A percentile compares a stretch with the other conserved stretches of the same genome.
Evolutionary conservation across 2,113 vertebrate species (phyloP).

Genomic region (Helogale parvula): DNA sequence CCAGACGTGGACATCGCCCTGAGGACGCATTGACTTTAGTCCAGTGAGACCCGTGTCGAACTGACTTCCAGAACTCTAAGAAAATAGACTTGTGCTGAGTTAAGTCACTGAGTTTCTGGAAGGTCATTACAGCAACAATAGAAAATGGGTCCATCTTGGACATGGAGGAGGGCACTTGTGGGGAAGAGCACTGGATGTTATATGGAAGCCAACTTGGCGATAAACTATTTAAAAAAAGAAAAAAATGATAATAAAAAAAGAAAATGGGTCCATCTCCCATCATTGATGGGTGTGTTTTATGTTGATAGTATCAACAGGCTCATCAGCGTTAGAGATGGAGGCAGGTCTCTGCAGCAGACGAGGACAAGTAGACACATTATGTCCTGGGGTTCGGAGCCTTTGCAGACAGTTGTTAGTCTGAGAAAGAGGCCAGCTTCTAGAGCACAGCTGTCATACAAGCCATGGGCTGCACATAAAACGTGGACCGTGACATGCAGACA

Average conservation of each 20-base stretch:
- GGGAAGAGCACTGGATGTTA: too few species aligned
- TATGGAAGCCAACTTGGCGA: too few species aligned
- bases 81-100: too few species aligned
- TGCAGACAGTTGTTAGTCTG: too few species aligned
- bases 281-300: background rate
- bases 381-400: background rate
- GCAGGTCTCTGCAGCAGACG: background rate
- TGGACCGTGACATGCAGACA: background rate
- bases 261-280: background rate
- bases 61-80: background rate
- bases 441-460: background rate
- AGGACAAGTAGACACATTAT: too few species aligned
- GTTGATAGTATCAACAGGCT: background rate
- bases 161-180: too few species aligned
- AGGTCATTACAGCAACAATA: background rate
- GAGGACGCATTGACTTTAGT: too few species aligned
- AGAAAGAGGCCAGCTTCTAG: background rate
- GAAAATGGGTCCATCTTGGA: background rate
- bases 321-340: background rate
- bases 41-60: background rate
- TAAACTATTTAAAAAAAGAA: too few species aligned
- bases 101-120: background rate
- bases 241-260: background rate
- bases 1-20: too few species aligned
- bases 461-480: accelerated